Evolutionary conservation across 1,140 invertebrate genomes (phyloP).

Genomic region (Drosophila sechellia): DNA sequence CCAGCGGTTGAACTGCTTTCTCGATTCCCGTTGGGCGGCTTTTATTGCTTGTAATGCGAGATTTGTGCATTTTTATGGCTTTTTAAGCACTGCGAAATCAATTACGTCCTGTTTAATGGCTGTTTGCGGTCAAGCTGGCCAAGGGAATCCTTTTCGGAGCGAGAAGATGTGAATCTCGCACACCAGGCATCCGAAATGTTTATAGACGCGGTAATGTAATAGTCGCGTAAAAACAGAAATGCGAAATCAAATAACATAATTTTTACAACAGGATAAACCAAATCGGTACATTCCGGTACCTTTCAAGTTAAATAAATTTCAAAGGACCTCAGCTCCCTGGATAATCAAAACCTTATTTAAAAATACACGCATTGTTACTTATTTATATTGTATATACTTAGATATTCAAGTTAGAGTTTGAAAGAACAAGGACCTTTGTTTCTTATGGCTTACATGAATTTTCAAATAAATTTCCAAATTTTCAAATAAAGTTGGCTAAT

Average conservation of each 20-base stretch:
- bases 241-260: constrained; percentile 25
- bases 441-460: not conserved
- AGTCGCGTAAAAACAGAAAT: constrained; percentile 20
- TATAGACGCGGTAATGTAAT: constrained; percentile 33
- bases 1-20: not conserved
- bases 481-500: constrained; percentile 33
- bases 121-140: constrained; percentile 49
- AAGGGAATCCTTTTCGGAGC: not conserved
- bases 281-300: not conserved
- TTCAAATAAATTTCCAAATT: not conserved
- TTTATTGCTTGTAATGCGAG: constrained; percentile 59
- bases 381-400: too few species aligned
- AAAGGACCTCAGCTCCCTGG: too few species aligned
- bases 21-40: constrained; percentile 16
- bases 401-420: too few species aligned
- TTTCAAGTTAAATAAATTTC: too few species aligned
- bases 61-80: constrained; percentile 68
- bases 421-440: too few species aligned
- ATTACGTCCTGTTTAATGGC: constrained; percentile 58
- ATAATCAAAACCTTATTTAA: too few species aligned
- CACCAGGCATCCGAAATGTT: constrained; percentile 6
- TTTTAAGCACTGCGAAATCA: constrained; percentile 69
- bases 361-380: too few species aligned
- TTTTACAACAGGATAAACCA: constrained; percentile 3
- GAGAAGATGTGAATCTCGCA: not conserved